Conservation (phyloP, 2,113 vertebrate genomes). For the Chionomys nivalis region DNA sequence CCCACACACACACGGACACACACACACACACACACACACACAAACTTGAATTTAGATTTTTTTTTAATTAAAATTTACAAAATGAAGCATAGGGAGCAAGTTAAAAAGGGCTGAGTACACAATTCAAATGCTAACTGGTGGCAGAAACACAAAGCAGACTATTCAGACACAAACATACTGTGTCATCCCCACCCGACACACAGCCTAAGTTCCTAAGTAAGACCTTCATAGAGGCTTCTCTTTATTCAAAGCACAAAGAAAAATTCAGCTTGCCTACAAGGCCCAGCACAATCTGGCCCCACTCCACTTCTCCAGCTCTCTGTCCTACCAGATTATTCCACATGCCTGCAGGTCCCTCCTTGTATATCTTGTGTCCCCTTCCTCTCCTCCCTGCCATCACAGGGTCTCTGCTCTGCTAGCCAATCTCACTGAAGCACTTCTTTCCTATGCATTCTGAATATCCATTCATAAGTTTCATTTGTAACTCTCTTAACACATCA, state of each 20-base stretch:
- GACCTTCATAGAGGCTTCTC: background rate
- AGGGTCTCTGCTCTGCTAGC: background rate
- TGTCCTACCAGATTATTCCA: background rate
- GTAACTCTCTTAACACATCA: background rate
- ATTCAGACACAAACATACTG: background rate
- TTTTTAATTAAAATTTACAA: background rate
- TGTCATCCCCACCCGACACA: background rate
- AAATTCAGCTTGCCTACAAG: conserved; percentile 12
- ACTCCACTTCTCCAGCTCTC: background rate
- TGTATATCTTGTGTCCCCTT: background rate
- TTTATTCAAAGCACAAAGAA: conserved; percentile 17
- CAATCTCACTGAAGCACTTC: background rate
- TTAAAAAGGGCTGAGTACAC: background rate
- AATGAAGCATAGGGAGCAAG: background rate
- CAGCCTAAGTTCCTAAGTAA: background rate
- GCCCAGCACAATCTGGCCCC: background rate
- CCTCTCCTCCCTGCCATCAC: background rate
- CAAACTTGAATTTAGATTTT: background rate
- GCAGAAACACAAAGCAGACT: conserved; percentile 16
- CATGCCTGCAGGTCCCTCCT: background rate
- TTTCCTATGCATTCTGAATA: background rate
- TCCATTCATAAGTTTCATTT: background rate
- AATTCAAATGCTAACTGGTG: background rate
- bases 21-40: background rate
- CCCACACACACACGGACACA: background rate